Evolutionary conservation across 2,888 invertebrate species (phyloP).

Genomic region (Actias luna): DNA sequence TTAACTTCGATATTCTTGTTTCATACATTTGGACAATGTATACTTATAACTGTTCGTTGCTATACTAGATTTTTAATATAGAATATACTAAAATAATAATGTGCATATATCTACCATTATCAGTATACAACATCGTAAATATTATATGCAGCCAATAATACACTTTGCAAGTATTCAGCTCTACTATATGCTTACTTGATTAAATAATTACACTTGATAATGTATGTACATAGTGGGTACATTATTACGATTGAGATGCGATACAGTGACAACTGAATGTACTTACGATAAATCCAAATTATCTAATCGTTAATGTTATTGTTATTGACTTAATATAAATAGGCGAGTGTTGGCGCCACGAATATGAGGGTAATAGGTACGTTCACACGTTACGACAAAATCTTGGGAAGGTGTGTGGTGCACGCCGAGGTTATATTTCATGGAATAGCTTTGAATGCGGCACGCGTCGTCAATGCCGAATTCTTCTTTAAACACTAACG

Average conservation of each 20-base stretch:
- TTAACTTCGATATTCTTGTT: neutral
- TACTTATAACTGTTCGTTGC: too few species aligned
- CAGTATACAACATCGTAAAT: neutral
- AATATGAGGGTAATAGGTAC: slow-evolving; percentile 58
- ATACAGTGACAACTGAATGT: slow-evolving; percentile 32
- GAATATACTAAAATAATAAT: neutral
- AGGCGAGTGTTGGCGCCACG: slow-evolving; percentile 59
- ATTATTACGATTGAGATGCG: slow-evolving; percentile 27
- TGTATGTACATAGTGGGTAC: neutral
- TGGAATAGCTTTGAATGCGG: slow-evolving; percentile 14
- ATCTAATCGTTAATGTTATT: slow-evolving; percentile 47
- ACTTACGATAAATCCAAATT: slow-evolving; percentile 41
- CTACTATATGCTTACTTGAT: neutral
- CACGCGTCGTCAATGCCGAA: slow-evolving; percentile 19
- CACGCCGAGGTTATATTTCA: slow-evolving; percentile 11
- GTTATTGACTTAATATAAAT: slow-evolving; percentile 33
- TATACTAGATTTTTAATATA: neutral
- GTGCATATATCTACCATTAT: neutral
- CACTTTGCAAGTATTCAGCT: neutral
- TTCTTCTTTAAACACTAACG: slow-evolving; percentile 19
- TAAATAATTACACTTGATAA: slow-evolving; percentile 10
- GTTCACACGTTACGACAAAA: slow-evolving; percentile 31
- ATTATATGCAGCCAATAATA: neutral
- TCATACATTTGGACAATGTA: neutral
- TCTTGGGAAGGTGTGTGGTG: slow-evolving; percentile 21